Evolutionary conservation across 1,140 invertebrate genomes (phyloP).

Genomic region (Mycetomoellerius zeteki): DNA sequence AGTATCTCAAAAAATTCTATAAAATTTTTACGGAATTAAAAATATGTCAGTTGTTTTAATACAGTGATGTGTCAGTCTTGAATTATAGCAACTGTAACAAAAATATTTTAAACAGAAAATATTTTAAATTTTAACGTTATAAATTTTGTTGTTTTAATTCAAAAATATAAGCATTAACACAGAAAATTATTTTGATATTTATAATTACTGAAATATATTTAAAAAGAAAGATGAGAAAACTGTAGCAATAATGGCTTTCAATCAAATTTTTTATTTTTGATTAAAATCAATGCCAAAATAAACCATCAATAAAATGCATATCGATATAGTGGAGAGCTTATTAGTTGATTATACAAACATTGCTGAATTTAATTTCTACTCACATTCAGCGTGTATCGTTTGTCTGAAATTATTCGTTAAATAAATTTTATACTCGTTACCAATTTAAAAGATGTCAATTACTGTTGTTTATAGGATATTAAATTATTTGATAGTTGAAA

Average conservation of each 20-base stretch:
- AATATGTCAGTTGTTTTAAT: background rate
- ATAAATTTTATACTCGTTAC: slow-evolving; percentile 42
- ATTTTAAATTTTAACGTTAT: no score
- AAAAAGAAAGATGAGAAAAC: background rate
- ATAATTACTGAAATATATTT: background rate
- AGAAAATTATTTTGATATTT: slow-evolving; percentile 1
- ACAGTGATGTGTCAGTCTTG: background rate
- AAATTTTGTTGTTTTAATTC: background rate
- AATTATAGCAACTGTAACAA: background rate
- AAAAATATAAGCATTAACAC: background rate
- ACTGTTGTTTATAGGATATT: slow-evolving; percentile 5
- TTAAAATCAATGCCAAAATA: background rate
- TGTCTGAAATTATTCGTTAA: slow-evolving; percentile 18
- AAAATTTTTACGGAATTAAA: background rate
- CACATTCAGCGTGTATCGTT: background rate
- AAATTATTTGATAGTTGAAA: slow-evolving; percentile 44
- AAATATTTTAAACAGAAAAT: background rate
- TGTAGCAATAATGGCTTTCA: background rate
- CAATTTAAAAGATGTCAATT: slow-evolving; percentile 40
- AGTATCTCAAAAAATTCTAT: background rate
- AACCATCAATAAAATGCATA: slow-evolving; percentile 20
- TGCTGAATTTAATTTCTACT: slow-evolving; percentile 24
- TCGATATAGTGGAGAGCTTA: slow-evolving; percentile 27
- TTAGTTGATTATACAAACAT: slow-evolving; percentile 30
- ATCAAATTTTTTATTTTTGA: background rate